Conservation (phyloP, 2,888 invertebrate species). For the Lasioglossum villosulum region DNA sequence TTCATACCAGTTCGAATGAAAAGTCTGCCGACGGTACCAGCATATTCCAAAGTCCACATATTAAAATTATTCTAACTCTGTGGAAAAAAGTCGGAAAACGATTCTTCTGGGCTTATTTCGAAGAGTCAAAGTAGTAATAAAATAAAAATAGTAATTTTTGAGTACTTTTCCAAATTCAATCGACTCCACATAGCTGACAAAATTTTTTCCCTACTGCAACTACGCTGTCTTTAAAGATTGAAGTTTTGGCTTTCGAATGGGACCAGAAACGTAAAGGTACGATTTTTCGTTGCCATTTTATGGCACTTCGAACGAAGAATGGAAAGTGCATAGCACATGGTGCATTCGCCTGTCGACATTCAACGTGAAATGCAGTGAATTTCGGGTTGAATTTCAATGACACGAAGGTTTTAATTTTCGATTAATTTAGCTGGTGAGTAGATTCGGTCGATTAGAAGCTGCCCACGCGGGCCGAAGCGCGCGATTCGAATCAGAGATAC, state of each 20-base stretch:
- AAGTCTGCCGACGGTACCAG: no score
- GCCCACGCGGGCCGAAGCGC: slow-evolving; percentile 39
- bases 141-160: neutral
- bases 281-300: neutral
- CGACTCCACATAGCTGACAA: neutral
- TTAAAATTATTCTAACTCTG: neutral
- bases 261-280: neutral
- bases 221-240: rapidly evolving
- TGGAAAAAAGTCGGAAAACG: neutral
- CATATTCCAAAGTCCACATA: no score
- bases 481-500: slow-evolving; percentile 58
- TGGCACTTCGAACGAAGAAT: neutral
- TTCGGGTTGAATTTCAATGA: neutral
- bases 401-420: neutral
- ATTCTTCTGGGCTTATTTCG: neutral
- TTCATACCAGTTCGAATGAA: neutral
- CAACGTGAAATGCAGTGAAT: neutral
- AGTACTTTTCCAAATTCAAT: neutral
- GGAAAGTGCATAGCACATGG: neutral
- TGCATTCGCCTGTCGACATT: neutral
- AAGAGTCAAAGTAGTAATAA: no score
- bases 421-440: neutral
- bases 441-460: slow-evolving; percentile 47
- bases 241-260: neutral
- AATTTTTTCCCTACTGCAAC: neutral